Conservation (phyloP, 2,113 vertebrate species). For the Ailurus styani region DNA sequence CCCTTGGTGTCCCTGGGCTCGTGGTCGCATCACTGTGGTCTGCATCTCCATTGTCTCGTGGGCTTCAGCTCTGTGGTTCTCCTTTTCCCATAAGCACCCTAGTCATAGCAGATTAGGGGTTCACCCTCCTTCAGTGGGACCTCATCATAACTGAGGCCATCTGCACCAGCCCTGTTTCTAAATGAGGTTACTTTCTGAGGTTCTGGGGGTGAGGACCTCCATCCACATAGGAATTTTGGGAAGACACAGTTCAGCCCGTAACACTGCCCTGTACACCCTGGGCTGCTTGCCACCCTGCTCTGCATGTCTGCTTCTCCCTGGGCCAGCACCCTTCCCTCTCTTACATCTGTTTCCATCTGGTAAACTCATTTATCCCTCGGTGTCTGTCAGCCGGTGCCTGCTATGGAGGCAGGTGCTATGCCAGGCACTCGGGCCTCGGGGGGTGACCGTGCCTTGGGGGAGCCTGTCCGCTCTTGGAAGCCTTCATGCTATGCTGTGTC, state of each 20-base stretch:
- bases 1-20: background rate
- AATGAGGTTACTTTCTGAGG: rapidly evolving
- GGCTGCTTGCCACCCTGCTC: background rate
- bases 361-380: background rate
- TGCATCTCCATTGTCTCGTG: rapidly evolving
- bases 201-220: background rate
- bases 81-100: background rate
- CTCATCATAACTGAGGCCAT: background rate
- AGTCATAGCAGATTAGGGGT: rapidly evolving
- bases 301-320: background rate
- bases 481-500: background rate
- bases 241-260: rapidly evolving
- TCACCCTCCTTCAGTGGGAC: rapidly evolving
- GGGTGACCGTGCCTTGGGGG: background rate
- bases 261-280: too few relatives aligned
- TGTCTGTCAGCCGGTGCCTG: background rate
- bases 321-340: background rate
- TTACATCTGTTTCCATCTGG: background rate
- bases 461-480: background rate
- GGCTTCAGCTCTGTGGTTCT: background rate
- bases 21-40: rapidly evolving
- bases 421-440: background rate
- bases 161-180: background rate
- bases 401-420: background rate
- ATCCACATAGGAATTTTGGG: rapidly evolving